These are phyloP conservation scores for Fissipunctia ypsillon DNA, from an alignment of 2,888 invertebrate species.

Conservation along the genomic window DNA sequence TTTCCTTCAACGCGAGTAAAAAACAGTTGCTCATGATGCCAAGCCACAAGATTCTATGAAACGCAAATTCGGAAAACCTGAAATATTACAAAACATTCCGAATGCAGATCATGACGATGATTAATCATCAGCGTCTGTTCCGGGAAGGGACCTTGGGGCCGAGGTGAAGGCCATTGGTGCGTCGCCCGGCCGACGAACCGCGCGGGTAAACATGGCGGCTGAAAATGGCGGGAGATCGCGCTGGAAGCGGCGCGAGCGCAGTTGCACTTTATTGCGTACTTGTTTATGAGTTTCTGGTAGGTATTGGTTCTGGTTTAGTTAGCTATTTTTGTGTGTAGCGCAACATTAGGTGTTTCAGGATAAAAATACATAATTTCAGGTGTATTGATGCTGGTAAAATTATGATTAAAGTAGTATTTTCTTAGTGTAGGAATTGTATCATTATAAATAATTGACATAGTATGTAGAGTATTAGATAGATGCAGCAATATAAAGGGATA, in stretches of 20 bases:
- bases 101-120: slow-evolving; percentile 65
- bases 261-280: slow-evolving; percentile 44
- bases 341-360: not conserved
- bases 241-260: slow-evolving; percentile 65
- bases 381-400: not conserved
- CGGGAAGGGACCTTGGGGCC: slow-evolving; percentile 78
- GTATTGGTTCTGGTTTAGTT: slow-evolving; percentile 12
- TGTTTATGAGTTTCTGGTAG: slow-evolving; percentile 8
- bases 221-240: slow-evolving; percentile 65
- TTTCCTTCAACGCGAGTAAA: slow-evolving; percentile 30
- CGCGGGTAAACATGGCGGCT: slow-evolving; percentile 76
- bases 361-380: not conserved
- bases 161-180: slow-evolving; percentile 83
- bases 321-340: slow-evolving; percentile 5
- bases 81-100: slow-evolving; percentile 57
- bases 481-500: no score
- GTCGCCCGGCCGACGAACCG: slow-evolving; percentile 83
- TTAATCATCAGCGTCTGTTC: slow-evolving; percentile 68
- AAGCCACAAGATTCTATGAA: slow-evolving; percentile 59
- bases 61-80: slow-evolving; percentile 43
- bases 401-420: not conserved
- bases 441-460: no score
- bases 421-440: no score
- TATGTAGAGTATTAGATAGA: no score
- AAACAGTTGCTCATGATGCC: slow-evolving; percentile 25